These are phyloP conservation scores for Macrobrachium rosenbergii DNA, from an alignment of 1,140 invertebrate species.

Conservation along the genomic window DNA sequence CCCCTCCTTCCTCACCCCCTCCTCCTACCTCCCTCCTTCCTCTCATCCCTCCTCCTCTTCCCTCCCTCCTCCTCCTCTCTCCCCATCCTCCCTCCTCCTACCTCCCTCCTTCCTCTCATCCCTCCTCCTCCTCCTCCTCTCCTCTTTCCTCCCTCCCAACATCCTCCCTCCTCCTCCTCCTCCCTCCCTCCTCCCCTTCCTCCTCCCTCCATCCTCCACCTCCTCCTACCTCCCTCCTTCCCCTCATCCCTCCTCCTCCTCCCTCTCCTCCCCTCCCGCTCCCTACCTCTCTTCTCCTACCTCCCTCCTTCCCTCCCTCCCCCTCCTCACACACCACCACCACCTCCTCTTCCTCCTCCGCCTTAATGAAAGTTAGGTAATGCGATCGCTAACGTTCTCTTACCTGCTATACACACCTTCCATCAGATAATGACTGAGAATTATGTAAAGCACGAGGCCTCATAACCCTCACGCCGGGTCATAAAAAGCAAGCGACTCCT, in stretches of 20 bases:
- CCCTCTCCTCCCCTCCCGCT: background rate
- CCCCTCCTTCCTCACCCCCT: background rate
- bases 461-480: background rate
- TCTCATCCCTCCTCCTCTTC: too few relatives aligned
- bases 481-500: background rate
- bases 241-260: background rate
- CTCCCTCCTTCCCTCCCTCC: background rate
- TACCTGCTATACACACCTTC: background rate
- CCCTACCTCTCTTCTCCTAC: too few relatives aligned
- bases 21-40: too few relatives aligned
- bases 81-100: background rate
- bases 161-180: background rate
- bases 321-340: background rate
- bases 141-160: too few relatives aligned
- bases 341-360: too few relatives aligned
- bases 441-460: too few relatives aligned
- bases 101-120: too few relatives aligned
- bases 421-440: background rate
- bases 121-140: too few relatives aligned
- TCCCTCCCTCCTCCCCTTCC: too few relatives aligned
- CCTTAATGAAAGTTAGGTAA: background rate
- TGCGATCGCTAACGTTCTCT: conserved; percentile 2
- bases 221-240: too few relatives aligned
- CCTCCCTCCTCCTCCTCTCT: too few relatives aligned
- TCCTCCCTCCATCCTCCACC: too few relatives aligned